A percentile compares a stretch with the other conserved stretches of the same genome.
Conservation (phyloP, 2,113 vertebrate species). For the Xiphorhynchus elegans region DNA sequence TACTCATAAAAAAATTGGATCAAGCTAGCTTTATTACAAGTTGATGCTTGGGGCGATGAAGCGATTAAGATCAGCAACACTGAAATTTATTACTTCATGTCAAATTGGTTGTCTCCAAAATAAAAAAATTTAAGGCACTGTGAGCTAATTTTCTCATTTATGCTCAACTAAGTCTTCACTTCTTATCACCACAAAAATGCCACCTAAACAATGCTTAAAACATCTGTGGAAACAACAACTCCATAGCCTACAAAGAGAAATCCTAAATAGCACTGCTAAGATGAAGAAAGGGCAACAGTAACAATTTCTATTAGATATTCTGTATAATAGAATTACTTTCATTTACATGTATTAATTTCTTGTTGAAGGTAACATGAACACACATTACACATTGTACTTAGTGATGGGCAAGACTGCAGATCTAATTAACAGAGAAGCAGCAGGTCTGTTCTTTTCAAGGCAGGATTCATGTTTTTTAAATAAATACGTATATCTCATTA, state of each 20-base stretch:
- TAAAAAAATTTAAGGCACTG: neutral
- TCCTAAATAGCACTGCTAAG: neutral
- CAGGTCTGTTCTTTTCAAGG: neutral
- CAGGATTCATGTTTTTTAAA: neutral
- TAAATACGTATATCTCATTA: neutral
- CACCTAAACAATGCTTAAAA: neutral
- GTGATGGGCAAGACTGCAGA: slow-evolving; percentile 66
- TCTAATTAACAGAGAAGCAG: neutral
- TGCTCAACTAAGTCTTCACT: neutral
- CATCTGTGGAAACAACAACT: neutral
- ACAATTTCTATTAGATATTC: neutral
- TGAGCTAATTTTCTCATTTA: neutral
- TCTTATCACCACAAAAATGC: neutral
- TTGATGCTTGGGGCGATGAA: neutral
- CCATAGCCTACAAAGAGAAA: neutral
- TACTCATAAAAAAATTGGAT: neutral
- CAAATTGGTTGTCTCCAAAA: neutral
- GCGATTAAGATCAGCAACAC: neutral
- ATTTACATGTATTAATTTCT: neutral
- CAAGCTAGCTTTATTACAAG: neutral
- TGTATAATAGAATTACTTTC: neutral
- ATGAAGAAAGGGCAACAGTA: neutral
- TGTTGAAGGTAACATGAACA: neutral
- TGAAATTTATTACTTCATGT: neutral
- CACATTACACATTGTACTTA: slow-evolving; percentile 48